Conservation (phyloP, 1,140 invertebrate species). For the Glossosoma conforme region DNA sequence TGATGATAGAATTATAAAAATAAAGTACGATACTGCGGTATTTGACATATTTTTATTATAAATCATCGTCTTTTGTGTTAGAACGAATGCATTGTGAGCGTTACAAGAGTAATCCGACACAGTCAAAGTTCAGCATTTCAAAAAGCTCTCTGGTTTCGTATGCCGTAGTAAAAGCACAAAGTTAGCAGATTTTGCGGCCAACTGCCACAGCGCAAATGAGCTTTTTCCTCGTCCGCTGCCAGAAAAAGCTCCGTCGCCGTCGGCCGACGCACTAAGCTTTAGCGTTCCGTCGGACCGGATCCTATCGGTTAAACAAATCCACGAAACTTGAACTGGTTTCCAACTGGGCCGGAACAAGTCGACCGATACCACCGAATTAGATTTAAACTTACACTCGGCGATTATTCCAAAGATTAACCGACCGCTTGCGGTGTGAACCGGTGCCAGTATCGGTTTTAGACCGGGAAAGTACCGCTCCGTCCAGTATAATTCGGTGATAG, state of each 20-base stretch:
- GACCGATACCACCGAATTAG: constrained; percentile 23
- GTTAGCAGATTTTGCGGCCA: no score
- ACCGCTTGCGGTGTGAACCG: constrained; percentile 15
- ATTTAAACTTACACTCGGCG: constrained; percentile 21
- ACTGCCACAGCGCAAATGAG: not conserved
- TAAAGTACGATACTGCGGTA: no score
- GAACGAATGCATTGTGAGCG: no score
- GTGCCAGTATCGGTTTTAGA: not conserved
- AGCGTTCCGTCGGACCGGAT: not conserved
- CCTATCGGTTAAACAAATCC: constrained; percentile 7
- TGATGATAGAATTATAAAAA: no score
- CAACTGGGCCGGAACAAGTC: constrained; percentile 7
- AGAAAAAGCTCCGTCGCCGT: not conserved
- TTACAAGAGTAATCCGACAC: no score
- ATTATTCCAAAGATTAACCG: constrained; percentile 25
- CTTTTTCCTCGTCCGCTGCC: not conserved
- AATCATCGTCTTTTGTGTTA: no score
- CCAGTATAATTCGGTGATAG: constrained; percentile 11
- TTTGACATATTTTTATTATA: no score
- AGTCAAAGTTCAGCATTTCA: no score
- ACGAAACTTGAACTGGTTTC: constrained; percentile 1
- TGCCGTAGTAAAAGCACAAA: no score
- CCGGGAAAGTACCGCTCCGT: not conserved
- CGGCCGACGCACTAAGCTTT: not conserved
- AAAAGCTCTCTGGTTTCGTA: no score